Conservation (phyloP, 2,888 invertebrate species). For the Aphidius colemani region DNA sequence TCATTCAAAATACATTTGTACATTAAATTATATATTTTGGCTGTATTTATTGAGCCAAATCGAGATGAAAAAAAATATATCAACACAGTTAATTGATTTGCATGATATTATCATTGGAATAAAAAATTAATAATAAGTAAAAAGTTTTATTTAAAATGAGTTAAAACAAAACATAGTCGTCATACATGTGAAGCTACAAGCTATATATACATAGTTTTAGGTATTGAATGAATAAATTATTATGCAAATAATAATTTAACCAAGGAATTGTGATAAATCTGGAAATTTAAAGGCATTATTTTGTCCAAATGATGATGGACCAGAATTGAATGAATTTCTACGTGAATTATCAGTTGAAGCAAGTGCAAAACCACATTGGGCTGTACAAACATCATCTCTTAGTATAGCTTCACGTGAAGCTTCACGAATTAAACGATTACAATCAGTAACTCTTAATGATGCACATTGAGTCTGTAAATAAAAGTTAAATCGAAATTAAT, state of each 20-base stretch:
- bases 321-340: constrained; percentile 47
- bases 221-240: background rate
- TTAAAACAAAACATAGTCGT: constrained; percentile 9
- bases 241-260: constrained; percentile 56
- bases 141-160: too few species aligned
- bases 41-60: constrained; percentile 1
- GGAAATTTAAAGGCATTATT: constrained; percentile 75
- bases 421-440: constrained; percentile 79
- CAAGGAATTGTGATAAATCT: constrained; percentile 75
- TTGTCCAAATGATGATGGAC: constrained; percentile 32
- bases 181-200: constrained; percentile 4
- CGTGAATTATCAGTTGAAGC: constrained; percentile 50
- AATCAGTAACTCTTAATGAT: constrained; percentile 85
- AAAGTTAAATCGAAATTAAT: constrained; percentile 7
- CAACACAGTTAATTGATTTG: too few species aligned
- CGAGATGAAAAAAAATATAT: background rate
- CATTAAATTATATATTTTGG: constrained; percentile 1
- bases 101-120: too few species aligned
- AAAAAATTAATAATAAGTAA: too few species aligned
- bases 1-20: constrained; percentile 2
- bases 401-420: constrained; percentile 82
- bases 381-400: constrained; percentile 86
- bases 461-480: constrained; percentile 81
- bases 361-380: constrained; percentile 82
- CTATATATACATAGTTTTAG: constrained; percentile 17